phyloP scores from a whole-genome alignment of 1,140 invertebrate species.

The Heliconius hewitsoni region DNA sequence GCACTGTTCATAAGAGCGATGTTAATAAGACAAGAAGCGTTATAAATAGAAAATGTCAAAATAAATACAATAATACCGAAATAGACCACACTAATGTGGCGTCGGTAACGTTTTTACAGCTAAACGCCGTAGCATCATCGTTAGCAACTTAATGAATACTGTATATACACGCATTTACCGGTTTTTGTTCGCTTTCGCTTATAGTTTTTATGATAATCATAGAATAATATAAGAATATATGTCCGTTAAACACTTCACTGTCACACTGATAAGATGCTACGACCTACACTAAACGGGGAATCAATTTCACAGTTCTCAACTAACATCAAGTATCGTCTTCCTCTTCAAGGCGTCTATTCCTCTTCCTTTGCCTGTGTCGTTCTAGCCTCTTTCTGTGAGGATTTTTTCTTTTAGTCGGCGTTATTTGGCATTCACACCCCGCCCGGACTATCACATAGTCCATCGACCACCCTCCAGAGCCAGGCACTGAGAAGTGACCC shows the following conservation, averaged over 20 bases:
- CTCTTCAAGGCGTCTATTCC: conserved; percentile 58
- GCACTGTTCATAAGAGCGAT: conserved; percentile 53
- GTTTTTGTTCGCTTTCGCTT: neutral
- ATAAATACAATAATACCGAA: conserved; percentile 67
- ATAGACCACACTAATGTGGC: conserved; percentile 30
- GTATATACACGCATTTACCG: conserved; percentile 12
- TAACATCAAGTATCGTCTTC: conserved; percentile 70
- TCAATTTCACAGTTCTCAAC: conserved; percentile 63
- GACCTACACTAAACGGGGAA: conserved; percentile 57
- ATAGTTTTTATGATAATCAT: neutral
- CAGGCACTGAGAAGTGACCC: conserved; percentile 80
- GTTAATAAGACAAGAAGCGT: conserved; percentile 65
- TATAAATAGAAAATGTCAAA: conserved; percentile 62
- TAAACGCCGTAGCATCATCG: conserved; percentile 41
- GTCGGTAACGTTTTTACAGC: conserved; percentile 61
- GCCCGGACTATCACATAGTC: conserved; percentile 91
- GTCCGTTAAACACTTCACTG: conserved; percentile 13
- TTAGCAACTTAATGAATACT: neutral
- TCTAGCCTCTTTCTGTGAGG: conserved; percentile 58
- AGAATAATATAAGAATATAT: conserved; percentile 1
- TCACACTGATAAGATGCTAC: conserved; percentile 37
- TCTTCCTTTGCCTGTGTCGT: conserved; percentile 62
- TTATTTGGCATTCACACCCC: conserved; percentile 91
- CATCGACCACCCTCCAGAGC: conserved; percentile 85
- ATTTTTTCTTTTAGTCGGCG: conserved; percentile 57